A percentile compares a stretch with the other conserved stretches of the same genome.
Evolutionary conservation across 2,113 vertebrate species (phyloP).

Genomic region (Oxygymnocypris stewartii): DNA sequence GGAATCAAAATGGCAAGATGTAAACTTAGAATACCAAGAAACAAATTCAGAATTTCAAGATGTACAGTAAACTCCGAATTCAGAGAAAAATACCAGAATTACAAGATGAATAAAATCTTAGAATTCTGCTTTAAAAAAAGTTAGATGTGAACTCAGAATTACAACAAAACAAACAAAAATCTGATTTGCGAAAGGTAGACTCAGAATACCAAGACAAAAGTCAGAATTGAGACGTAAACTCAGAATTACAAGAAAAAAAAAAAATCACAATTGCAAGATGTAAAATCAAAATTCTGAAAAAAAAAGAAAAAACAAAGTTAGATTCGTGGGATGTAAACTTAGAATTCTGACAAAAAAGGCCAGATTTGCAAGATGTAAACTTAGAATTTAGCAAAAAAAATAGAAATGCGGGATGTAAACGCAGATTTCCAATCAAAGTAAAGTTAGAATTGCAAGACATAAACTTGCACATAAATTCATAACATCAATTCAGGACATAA

Average conservation of each 20-base stretch:
- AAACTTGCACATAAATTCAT: background rate
- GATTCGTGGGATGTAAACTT: too few species aligned
- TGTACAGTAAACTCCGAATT: background rate
- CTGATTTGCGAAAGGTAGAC: too few species aligned
- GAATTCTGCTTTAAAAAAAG: too few species aligned
- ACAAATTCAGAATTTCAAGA: background rate
- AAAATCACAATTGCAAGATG: background rate
- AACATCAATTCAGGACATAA: background rate
- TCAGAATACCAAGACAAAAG: too few species aligned
- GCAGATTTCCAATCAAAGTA: too few species aligned
- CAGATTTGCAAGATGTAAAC: background rate
- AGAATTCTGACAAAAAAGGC: background rate
- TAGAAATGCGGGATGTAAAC: background rate
- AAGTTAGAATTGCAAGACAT: too few species aligned
- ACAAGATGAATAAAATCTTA: background rate
- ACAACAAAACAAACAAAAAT: too few species aligned
- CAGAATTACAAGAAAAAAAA: background rate
- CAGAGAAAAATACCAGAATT: background rate
- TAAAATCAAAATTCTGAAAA: too few species aligned
- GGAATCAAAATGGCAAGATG: background rate
- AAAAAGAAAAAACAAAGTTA: background rate
- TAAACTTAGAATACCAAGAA: too few species aligned
- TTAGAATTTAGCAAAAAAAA: too few species aligned
- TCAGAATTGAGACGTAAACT: too few species aligned
- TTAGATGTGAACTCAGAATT: too few species aligned